Evolutionary conservation across 1,140 invertebrate genomes (phyloP), one percentile per base, ranked within the genome.

Genomic region (Campoletis sonorensis): DNA sequence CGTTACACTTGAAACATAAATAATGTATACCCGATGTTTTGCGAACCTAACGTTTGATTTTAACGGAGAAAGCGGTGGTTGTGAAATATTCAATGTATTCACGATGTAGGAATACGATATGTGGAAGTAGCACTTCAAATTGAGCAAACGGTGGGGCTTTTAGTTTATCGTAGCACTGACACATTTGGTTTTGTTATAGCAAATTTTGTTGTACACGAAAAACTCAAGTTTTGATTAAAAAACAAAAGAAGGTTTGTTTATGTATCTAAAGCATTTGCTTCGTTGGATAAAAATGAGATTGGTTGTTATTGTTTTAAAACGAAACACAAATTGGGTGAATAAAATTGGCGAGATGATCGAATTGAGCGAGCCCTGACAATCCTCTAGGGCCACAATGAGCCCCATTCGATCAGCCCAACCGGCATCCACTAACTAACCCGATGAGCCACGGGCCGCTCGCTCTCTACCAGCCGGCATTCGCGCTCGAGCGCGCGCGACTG

Each of bases 381-480:
- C 51, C 51, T 54, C 51, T 11, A 18, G 51, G 51, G 16, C n/a
- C 51, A n/a, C 51, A 54, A n/a, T 13, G 49, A 54, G 73, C 26
- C 73, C 73, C 27, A 64, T 61, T 77, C 73, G 73, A 77, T 77
- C 26, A 27, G 73, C 73, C 54, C 13, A 54, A 54, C 73, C 54
- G 73, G 87, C 87, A 89, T 86, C 86, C 89, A 91, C 90, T 88
- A 90, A 87, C 86, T 85, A 87, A 64, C 61, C 86, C 85, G 84
- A 85, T 82, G 81, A 86, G 79, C 85, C 73, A 37, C 80, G 85
- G 80, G 79, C 84, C 84, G 82, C 21, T 23, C 85, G 84, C 81
- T 79, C 80, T 83, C 81, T 83, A 84, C 80, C 82, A 82, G 81
- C 87, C 81, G 82, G 89, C 84, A 86, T 89, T 85, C 86, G 88